Evolutionary conservation across 2,888 invertebrate species (phyloP), one percentile per base, ranked within the genome.

Genomic region (Phortica magna): DNA sequence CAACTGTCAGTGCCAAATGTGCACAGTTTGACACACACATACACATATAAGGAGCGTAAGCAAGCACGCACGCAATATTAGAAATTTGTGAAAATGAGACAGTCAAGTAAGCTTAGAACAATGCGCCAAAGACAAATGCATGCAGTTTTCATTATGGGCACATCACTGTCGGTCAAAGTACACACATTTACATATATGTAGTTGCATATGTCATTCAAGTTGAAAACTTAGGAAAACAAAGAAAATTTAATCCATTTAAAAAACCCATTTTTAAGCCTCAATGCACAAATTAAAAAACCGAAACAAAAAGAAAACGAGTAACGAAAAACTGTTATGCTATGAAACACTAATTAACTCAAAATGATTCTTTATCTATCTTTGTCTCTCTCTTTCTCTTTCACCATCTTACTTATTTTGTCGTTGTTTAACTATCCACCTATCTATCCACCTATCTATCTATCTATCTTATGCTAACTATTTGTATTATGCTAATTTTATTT

Each of bases 1-100:
- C 88, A 87, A 84, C 90, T 90, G 89, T 88, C 89, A 90, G 85
- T 90, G 90, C 89, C 88, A 89, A 86, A 86, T 86, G 85, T 88
- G 85, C 48, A 22, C 65, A 48, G 53, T 43, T 65, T 22, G 14
- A 74, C 64, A 75, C 43, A 22, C 17, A 68, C 43, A 57, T 19
- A 59, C 19, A 68, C 22, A 70, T 41, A 78, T 74, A 71, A 68
- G 75, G 65, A 73, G 75, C 75, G 65, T 12, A 2, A 48, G 17
- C 10, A 48, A 31, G 78, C 78, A 77, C 73, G 76, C 76, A 67
- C 67, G 39, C 64, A 64, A 31, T 22, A 64, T 19, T 31, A 64
- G 39, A 22, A 14, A 64, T 31, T 2, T 31, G 39, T 31, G 68
- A 9, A 68, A 68, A 68, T 68, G 43, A 68, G 43, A 55, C 43